phyloP scores from a whole-genome alignment of 2,797 vertebrate species.

The Apogon hyalosoma region DNA sequence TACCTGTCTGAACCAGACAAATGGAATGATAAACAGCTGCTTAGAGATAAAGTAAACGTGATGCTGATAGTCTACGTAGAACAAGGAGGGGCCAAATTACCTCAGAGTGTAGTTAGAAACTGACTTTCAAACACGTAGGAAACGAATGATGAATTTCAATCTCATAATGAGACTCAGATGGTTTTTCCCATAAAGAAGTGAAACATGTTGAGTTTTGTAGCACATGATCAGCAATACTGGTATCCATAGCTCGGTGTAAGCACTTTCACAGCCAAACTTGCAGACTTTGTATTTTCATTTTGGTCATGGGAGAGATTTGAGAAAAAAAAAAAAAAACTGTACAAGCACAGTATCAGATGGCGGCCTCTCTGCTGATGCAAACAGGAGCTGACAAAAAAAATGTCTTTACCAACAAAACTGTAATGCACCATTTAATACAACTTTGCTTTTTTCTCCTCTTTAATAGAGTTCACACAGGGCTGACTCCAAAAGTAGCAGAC shows the following conservation, averaged over 20 bases:
- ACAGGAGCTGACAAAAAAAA: conserved; percentile 60
- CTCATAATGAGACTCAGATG: conserved; percentile 18
- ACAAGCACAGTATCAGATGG: conserved; percentile 64
- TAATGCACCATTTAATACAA: conserved; percentile 48
- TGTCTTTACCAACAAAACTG: conserved; percentile 51
- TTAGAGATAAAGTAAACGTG: conserved; percentile 49
- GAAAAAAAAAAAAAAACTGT: conserved; percentile 26
- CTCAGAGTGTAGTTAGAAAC: neutral
- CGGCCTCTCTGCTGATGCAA: conserved; percentile 69
- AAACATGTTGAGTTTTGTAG: conserved; percentile 40
- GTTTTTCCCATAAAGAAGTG: conserved; percentile 9
- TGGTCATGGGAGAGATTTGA: conserved; percentile 43
- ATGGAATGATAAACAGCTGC: conserved; percentile 66
- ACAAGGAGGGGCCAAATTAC: neutral
- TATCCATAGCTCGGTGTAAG: conserved; percentile 40
- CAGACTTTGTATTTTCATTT: conserved; percentile 52
- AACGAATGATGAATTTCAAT: conserved; percentile 20
- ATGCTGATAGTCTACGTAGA: conserved; percentile 22
- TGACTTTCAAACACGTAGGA: conserved; percentile 7
- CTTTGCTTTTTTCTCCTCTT: conserved; percentile 46
- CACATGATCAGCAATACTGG: conserved; percentile 54
- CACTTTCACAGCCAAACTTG: conserved; percentile 50
- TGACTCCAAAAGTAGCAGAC: conserved; percentile 29
- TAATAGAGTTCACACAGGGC: conserved; percentile 71
- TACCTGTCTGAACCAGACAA: conserved; percentile 75